These are phyloP conservation scores for Falco berigora DNA, from an alignment of 2,797 vertebrate genomes.

Conservation along the genomic window DNA sequence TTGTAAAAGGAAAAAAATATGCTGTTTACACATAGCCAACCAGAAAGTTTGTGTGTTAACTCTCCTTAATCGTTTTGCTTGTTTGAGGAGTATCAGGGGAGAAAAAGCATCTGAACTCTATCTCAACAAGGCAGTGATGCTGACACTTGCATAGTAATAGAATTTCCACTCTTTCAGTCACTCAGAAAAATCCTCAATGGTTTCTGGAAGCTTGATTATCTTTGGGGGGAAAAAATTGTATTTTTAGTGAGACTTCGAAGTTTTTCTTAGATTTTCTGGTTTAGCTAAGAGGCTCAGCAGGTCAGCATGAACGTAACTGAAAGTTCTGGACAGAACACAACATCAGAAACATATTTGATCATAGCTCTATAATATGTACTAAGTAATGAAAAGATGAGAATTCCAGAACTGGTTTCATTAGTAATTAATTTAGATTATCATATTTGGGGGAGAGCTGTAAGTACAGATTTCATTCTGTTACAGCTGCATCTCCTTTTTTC, in stretches of 20 bases:
- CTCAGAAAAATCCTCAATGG: background rate
- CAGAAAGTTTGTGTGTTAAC: background rate
- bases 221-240: background rate
- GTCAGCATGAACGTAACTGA: background rate
- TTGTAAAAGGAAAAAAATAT: background rate
- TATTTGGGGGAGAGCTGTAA: background rate
- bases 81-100: background rate
- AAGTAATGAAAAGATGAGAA: background rate
- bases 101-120: background rate
- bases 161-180: background rate
- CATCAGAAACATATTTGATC: background rate
- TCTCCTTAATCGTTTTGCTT: background rate
- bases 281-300: background rate
- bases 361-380: background rate
- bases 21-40: accelerated
- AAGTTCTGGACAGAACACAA: background rate
- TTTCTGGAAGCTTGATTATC: background rate
- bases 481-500: background rate
- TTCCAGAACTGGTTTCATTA: background rate
- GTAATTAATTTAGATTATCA: background rate
- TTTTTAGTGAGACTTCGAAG: background rate
- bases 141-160: background rate
- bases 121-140: background rate
- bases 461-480: background rate
- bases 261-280: background rate